These are phyloP conservation scores for Drosophila aff. DNA, from an alignment of 1,140 invertebrate species.

Conservation along the genomic window DNA sequence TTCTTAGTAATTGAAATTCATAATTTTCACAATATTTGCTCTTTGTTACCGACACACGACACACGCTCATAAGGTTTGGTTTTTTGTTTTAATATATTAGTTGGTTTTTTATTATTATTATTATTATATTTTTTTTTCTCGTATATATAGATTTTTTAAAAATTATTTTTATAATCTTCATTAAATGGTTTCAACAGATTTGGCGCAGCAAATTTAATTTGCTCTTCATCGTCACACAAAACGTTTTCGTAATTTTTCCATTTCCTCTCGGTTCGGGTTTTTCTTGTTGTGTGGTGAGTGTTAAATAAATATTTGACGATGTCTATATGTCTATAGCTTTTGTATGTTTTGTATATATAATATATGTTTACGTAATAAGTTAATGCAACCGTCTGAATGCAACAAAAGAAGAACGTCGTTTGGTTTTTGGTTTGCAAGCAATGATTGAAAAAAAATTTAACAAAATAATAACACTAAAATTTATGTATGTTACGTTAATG, in stretches of 20 bases:
- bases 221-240: conserved; percentile 67
- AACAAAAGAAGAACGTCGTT: conserved; percentile 49
- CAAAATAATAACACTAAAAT: conserved; percentile 42
- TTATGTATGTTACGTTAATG: conserved; percentile 48
- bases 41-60: conserved; percentile 76
- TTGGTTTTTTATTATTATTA: conserved; percentile 32
- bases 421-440: conserved; percentile 24
- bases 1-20: conserved; percentile 81
- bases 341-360: conserved; percentile 46
- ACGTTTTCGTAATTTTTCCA: conserved; percentile 57
- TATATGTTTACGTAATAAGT: conserved; percentile 67
- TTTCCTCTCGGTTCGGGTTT: conserved; percentile 30
- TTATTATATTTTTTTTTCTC: conserved; percentile 39
- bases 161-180: conserved; percentile 80
- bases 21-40: conserved; percentile 83
- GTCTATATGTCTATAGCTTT: conserved; percentile 23
- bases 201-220: conserved; percentile 81
- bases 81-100: conserved; percentile 37
- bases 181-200: conserved; percentile 84
- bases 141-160: conserved; percentile 73
- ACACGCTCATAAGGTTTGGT: conserved; percentile 65
- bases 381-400: conserved; percentile 76
- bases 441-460: conserved; percentile 25
- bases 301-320: conserved; percentile 73
- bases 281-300: conserved; percentile 15